phyloP scores from a whole-genome alignment of 2,113 vertebrate genomes.

The Archilochus colubris region DNA sequence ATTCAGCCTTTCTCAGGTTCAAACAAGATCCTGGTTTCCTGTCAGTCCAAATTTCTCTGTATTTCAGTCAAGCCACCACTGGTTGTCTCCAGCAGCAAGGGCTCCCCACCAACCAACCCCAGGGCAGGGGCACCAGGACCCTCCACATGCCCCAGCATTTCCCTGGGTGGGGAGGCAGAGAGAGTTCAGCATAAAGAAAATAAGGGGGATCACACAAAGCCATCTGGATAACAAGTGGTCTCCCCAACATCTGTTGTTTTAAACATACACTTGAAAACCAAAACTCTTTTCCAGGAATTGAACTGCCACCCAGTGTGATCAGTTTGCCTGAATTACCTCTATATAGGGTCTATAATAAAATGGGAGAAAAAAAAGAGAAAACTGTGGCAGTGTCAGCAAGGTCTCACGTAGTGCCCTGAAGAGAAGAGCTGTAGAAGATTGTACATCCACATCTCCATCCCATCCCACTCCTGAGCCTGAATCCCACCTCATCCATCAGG shows the following conservation, averaged over 20 bases:
- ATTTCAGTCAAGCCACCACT: neutral
- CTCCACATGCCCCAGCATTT: rapidly evolving
- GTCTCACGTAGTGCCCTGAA: neutral
- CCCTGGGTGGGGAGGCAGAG: neutral
- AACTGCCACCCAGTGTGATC: neutral
- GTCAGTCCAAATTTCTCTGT: neutral
- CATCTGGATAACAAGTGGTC: neutral
- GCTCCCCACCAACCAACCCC: neutral
- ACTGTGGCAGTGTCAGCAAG: neutral
- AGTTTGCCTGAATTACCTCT: neutral
- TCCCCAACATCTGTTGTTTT: neutral
- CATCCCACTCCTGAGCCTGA: neutral
- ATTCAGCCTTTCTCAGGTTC: slow-evolving; percentile 17
- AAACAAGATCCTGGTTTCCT: neutral
- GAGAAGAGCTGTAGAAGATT: neutral
- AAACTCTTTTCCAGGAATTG: neutral
- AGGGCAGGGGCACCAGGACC: rapidly evolving
- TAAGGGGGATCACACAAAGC: neutral
- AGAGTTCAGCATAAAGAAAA: neutral
- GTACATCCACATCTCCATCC: neutral
- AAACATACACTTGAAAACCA: neutral
- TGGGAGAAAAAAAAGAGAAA: neutral
- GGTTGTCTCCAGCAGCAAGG: neutral
- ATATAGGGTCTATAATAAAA: neutral
- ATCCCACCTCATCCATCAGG: neutral